Evolutionary conservation across 2,797 vertebrate genomes (phyloP).

Genomic region (Aselliscus stoliczkanus): DNA sequence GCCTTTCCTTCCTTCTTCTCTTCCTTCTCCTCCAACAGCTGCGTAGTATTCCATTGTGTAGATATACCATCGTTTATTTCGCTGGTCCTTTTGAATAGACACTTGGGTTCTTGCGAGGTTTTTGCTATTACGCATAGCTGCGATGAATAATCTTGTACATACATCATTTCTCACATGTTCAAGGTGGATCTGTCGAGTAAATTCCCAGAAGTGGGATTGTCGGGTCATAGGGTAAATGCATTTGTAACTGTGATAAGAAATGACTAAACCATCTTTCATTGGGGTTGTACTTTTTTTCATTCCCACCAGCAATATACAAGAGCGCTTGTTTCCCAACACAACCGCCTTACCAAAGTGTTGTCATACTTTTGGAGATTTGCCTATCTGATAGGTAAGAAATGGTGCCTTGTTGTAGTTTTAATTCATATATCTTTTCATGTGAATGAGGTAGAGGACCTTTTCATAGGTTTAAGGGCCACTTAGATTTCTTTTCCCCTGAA

Average conservation of each 20-base stretch:
- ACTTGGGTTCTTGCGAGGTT: neutral
- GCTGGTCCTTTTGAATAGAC: neutral
- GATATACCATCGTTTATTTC: neutral
- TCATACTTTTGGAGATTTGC: neutral
- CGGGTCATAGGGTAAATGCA: neutral
- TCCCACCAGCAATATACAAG: neutral
- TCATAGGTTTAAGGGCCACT: neutral
- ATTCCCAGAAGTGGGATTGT: slow-evolving; percentile 27
- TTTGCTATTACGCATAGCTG: neutral
- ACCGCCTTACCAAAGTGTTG: neutral
- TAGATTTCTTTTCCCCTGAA: neutral
- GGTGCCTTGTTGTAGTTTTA: neutral
- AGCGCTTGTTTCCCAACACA: neutral
- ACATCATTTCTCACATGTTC: neutral
- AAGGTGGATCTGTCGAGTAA: neutral
- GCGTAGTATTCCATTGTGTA: neutral
- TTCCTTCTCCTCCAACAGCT: neutral
- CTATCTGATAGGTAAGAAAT: slow-evolving; percentile 44
- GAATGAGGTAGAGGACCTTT: neutral
- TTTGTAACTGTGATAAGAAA: neutral
- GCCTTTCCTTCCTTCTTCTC: fast-evolving
- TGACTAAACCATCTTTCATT: neutral
- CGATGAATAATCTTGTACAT: fast-evolving
- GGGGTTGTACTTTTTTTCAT: neutral
- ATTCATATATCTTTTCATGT: neutral